Percentiles rank a stretch among this genome's conserved stretches.
These are phyloP conservation scores for Notolepis coatsorum DNA, from an alignment of 2,797 vertebrate species.

Conservation along the genomic window DNA sequence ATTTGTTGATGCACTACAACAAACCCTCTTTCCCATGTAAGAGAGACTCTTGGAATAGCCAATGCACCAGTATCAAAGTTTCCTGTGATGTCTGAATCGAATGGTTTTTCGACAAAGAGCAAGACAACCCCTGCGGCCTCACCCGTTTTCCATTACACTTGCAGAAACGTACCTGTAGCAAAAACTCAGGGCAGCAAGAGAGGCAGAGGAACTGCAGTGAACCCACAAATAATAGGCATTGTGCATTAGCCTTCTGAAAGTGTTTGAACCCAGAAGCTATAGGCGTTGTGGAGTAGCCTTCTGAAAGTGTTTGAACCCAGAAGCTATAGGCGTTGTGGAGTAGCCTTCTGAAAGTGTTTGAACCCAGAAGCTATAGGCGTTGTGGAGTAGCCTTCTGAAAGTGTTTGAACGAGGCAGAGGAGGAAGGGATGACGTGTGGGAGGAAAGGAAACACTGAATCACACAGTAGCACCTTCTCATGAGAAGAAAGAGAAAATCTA, in stretches of 20 bases:
- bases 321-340: no score
- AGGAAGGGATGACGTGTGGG: constrained; percentile 40
- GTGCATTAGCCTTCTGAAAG: constrained; percentile 32
- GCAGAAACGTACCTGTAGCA: background rate
- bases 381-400: constrained; percentile 26
- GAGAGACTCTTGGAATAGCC: no score
- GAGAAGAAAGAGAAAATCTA: constrained; percentile 20
- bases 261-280: no score
- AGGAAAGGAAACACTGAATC: constrained; percentile 46
- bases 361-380: no score
- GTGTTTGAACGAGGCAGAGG: constrained; percentile 41
- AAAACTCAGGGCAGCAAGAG: constrained; percentile 22
- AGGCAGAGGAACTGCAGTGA: background rate
- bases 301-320: constrained; percentile 43
- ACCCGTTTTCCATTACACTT: background rate
- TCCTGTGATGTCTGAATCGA: no score
- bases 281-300: constrained; percentile 6
- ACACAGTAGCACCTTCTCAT: constrained; percentile 1
- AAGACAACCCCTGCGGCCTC: background rate
- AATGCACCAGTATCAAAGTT: no score
- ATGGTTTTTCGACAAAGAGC: background rate
- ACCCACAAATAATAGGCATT: no score
- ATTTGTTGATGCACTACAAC: no score
- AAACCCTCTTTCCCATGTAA: no score
- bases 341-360: constrained; percentile 37